These are phyloP conservation scores for Lypha dubia DNA, from an alignment of 2,888 invertebrate species.

Conservation along the genomic window DNA sequence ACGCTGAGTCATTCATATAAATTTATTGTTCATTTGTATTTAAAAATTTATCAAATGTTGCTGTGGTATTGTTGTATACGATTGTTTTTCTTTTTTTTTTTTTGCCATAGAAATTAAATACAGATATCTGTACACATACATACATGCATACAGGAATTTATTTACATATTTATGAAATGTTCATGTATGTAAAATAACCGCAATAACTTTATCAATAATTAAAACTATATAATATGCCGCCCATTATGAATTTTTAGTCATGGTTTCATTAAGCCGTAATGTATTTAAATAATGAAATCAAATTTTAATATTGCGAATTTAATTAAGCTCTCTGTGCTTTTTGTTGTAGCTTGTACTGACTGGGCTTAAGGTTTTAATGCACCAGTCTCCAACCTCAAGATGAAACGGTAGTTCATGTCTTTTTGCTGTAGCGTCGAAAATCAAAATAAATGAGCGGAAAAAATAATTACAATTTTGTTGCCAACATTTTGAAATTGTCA, in stretches of 20 bases:
- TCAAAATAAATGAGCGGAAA: constrained; percentile 16
- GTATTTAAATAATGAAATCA: too few relatives aligned
- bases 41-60: constrained; percentile 13
- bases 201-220: constrained; percentile 15
- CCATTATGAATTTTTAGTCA: not conserved
- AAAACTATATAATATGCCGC: not conserved
- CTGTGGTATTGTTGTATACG: constrained; percentile 2
- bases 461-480: constrained; percentile 13
- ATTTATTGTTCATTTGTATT: constrained; percentile 6
- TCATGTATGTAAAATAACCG: constrained; percentile 27
- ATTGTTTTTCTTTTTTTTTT: not conserved
- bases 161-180: too few relatives aligned
- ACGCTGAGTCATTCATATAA: constrained; percentile 16
- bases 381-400: too few relatives aligned
- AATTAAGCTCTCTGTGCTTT: too few relatives aligned
- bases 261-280: too few relatives aligned
- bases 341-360: too few relatives aligned
- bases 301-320: too few relatives aligned
- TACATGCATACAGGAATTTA: not conserved
- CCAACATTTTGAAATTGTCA: constrained; percentile 20
- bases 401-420: too few relatives aligned
- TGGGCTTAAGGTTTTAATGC: too few relatives aligned
- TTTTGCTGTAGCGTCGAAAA: not conserved
- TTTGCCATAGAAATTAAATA: not conserved
- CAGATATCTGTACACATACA: not conserved